Conservation (phyloP, 1,140 invertebrate species). For the Parasteatoda tepidariorum region DNA sequence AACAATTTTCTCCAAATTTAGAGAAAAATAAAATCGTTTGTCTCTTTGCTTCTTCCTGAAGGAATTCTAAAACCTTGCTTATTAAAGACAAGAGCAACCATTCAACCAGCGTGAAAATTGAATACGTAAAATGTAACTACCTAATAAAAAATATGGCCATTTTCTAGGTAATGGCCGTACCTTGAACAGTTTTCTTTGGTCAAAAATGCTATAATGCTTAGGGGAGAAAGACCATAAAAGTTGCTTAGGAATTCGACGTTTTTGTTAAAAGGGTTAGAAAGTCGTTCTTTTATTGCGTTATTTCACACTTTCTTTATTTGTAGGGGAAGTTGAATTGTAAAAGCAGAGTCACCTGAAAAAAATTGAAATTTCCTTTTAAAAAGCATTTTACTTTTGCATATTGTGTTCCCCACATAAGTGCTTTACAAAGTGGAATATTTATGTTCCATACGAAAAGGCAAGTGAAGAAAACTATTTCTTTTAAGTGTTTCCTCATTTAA, state of each 20-base stretch:
- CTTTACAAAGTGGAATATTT: too few species aligned
- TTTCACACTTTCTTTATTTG: constrained; percentile 38
- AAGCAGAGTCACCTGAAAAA: background rate
- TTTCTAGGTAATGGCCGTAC: constrained; percentile 30
- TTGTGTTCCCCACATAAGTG: too few species aligned
- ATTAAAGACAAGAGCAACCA: constrained; percentile 33
- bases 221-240: constrained; percentile 39
- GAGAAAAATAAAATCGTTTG: too few species aligned
- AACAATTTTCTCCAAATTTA: too few species aligned
- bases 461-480: too few species aligned
- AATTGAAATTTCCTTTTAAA: constrained; percentile 5
- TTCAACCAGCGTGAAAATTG: constrained; percentile 26
- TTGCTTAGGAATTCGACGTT: constrained; percentile 19
- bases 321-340: constrained; percentile 36
- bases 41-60: background rate
- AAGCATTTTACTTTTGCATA: constrained; percentile 14
- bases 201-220: constrained; percentile 44
- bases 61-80: constrained; percentile 7
- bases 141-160: constrained; percentile 54
- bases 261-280: constrained; percentile 53
- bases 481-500: too few species aligned
- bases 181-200: constrained; percentile 15
- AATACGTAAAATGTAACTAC: constrained; percentile 55
- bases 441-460: too few species aligned
- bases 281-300: constrained; percentile 38